Conservation (phyloP, 1,140 invertebrate species). For the Macrotrachela quadricornifera region DNA sequence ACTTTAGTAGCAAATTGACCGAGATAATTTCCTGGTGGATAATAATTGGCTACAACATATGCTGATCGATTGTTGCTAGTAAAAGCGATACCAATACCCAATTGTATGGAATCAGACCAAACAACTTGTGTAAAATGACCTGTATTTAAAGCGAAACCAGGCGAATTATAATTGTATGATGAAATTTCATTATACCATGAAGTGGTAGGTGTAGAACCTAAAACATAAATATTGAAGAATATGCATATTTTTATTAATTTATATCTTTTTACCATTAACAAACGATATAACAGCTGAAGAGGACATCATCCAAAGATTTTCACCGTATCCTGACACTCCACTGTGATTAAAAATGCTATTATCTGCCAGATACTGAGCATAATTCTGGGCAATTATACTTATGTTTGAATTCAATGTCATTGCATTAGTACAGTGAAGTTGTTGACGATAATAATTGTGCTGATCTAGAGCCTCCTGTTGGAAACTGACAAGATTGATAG, state of each 20-base stretch:
- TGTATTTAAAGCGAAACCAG: neutral
- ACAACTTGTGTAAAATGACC: conserved; percentile 25
- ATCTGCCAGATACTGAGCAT: conserved; percentile 39
- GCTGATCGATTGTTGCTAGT: conserved; percentile 33
- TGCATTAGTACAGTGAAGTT: no score
- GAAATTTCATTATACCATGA: neutral
- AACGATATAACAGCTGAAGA: no score
- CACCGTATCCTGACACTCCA: no score
- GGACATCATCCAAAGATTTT: no score
- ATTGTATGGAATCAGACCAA: conserved; percentile 43
- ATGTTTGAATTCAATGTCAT: conserved; percentile 45
- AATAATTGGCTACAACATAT: conserved; percentile 55
- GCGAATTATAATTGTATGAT: no score
- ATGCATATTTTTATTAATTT: no score
- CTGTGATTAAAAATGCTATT: no score
- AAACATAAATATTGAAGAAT: neutral
- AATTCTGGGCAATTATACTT: conserved; percentile 43
- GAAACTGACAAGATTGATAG: no score
- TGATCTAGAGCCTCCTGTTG: no score
- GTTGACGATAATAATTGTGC: no score
- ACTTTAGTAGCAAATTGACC: conserved; percentile 48
- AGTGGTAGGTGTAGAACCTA: neutral
- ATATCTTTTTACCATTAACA: no score
- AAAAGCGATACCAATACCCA: conserved; percentile 44
- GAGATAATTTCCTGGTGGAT: conserved; percentile 48